A percentile compares a stretch with the other conserved stretches of the same genome.
Evolutionary conservation across 2,797 vertebrate genomes (phyloP).

Genomic region (Coccyzus lansbergi): DNA sequence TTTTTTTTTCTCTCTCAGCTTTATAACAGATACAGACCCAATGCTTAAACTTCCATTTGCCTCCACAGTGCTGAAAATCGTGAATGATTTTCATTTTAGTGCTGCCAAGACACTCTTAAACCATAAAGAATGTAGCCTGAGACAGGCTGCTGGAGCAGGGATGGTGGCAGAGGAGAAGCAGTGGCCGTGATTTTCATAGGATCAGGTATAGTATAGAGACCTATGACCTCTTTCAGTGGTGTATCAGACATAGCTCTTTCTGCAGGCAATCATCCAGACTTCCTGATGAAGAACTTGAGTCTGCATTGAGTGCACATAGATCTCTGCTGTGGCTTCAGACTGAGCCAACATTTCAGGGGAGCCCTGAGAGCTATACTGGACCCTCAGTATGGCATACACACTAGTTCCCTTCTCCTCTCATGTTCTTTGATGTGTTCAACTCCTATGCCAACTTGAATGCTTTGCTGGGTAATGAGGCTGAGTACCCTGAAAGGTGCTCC

Average conservation of each 20-base stretch:
- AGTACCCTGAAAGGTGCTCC: not conserved
- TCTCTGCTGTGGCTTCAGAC: not conserved
- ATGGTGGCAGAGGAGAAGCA: not conserved
- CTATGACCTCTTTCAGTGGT: too few relatives aligned
- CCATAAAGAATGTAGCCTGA: not conserved
- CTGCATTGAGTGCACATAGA: rapidly evolving
- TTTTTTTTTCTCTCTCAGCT: not conserved
- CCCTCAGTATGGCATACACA: not conserved
- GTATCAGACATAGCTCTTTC: not conserved
- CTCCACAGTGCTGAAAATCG: not conserved
- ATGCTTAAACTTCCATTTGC: not conserved
- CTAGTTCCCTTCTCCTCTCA: not conserved
- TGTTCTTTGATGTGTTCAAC: not conserved
- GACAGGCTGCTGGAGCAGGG: not conserved
- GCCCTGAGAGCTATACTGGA: not conserved
- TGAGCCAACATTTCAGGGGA: not conserved
- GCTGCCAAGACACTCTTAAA: not conserved
- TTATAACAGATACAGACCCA: not conserved
- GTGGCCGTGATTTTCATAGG: too few relatives aligned
- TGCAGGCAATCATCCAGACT: not conserved
- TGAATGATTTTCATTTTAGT: not conserved
- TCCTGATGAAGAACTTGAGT: not conserved
- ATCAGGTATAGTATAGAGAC: too few relatives aligned
- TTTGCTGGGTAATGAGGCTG: not conserved
- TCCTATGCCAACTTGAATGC: not conserved